Percentiles rank a stretch among this genome's conserved stretches.
phyloP scores from a whole-genome alignment of 2,113 vertebrate species.

The Ptilorrhoa leucosticta region DNA sequence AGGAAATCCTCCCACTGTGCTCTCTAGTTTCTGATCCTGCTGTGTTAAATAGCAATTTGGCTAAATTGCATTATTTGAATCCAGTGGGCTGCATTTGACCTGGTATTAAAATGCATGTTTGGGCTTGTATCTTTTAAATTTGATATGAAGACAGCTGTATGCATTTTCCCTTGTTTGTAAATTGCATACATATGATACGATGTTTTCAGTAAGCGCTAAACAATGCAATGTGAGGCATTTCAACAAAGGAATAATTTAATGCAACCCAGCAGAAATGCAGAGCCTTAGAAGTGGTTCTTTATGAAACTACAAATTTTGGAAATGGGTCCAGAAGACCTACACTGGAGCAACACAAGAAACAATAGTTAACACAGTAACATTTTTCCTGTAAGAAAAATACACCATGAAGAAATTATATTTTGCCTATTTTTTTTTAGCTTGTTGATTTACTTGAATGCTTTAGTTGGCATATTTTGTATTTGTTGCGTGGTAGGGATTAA shows the following conservation, averaged over 20 bases:
- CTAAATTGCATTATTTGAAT: conserved; percentile 21
- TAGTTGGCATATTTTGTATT: background rate
- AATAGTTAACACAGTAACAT: conserved; percentile 36
- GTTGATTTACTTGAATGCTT: conserved; percentile 32
- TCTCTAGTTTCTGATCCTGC: conserved; percentile 7
- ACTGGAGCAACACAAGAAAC: conserved; percentile 49
- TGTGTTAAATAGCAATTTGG: background rate
- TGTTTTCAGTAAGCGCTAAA: conserved; percentile 70
- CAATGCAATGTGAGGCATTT: conserved; percentile 67
- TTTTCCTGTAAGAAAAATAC: conserved; percentile 58
- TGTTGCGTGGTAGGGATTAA: conserved; percentile 42
- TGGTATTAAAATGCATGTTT: conserved; percentile 1
- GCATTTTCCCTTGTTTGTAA: conserved; percentile 56
- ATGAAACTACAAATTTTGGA: conserved; percentile 59
- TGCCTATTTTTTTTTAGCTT: conserved; percentile 21
- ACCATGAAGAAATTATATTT: conserved; percentile 39
- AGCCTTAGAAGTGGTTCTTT: conserved; percentile 65
- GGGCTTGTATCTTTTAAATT: conserved; percentile 48
- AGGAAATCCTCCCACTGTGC: background rate
- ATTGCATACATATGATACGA: conserved; percentile 58
- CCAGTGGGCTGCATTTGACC: background rate
- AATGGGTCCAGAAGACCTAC: conserved; percentile 53
- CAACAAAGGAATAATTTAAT: conserved; percentile 65
- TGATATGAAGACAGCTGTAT: conserved; percentile 64
- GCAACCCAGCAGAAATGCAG: conserved; percentile 66